phyloP scores from a whole-genome alignment of 1,140 invertebrate species.

The Caenorhabditis remanei region DNA sequence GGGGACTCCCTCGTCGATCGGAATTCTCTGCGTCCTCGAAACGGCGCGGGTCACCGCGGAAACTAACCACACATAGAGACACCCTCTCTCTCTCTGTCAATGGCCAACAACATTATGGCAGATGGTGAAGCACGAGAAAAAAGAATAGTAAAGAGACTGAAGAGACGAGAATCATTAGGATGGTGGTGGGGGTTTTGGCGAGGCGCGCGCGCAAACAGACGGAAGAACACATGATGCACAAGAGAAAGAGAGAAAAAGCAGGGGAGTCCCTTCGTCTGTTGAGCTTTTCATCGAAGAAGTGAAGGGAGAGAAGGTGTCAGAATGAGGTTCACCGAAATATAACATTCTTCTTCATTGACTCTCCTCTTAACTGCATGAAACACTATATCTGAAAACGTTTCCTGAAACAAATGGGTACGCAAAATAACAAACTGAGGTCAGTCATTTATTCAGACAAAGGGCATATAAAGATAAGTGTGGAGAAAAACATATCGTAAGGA shows the following conservation, averaged over 20 bases:
- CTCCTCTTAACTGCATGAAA: no score
- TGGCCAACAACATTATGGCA: slow-evolving; percentile 33
- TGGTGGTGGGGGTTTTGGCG: not conserved
- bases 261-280: slow-evolving; percentile 3
- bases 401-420: no score
- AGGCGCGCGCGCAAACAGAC: slow-evolving; percentile 52
- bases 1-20: not conserved
- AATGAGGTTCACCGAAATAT: not conserved
- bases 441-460: slow-evolving; percentile 7
- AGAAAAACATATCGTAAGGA: no score
- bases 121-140: slow-evolving; percentile 14
- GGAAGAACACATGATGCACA: slow-evolving; percentile 39
- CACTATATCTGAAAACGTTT: no score
- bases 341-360: no score
- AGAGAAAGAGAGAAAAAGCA: not conserved
- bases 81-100: not conserved
- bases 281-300: not conserved
- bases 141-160: no score
- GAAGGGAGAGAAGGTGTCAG: not conserved
- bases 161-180: slow-evolving; percentile 33
- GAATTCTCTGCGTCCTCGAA: slow-evolving; percentile 29
- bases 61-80: slow-evolving; percentile 32
- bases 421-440: not conserved
- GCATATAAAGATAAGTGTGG: not conserved
- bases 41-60: slow-evolving; percentile 51